phyloP scores from a whole-genome alignment of 1,140 invertebrate species.

The Adoxophyes honmai region DNA sequence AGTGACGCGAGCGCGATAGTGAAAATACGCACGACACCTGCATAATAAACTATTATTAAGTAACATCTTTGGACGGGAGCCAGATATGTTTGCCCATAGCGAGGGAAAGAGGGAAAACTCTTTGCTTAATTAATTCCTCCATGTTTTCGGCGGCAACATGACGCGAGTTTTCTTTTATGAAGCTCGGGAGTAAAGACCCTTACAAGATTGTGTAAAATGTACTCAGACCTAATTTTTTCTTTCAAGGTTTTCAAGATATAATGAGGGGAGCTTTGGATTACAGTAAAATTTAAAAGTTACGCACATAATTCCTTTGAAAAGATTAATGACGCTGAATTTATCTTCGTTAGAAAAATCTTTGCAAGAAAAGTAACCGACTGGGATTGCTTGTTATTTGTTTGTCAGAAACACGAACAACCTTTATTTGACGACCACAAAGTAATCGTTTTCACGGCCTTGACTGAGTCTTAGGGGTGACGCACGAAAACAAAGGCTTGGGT shows the following conservation, averaged over 20 bases:
- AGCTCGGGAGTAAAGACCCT: neutral
- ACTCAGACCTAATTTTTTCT: no score
- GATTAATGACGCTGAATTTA: neutral
- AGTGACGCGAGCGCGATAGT: neutral
- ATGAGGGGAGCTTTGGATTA: no score
- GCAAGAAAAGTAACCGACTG: neutral
- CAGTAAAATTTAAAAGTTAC: neutral
- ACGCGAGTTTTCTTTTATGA: neutral
- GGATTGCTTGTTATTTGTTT: neutral
- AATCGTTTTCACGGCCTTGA: neutral
- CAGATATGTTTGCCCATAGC: slow-evolving; percentile 6
- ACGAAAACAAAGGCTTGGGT: neutral
- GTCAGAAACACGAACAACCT: neutral
- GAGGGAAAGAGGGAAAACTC: neutral
- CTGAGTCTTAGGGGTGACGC: neutral
- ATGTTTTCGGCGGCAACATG: no score
- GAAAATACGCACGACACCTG: slow-evolving; percentile 13
- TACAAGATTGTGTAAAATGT: neutral
- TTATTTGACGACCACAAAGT: neutral
- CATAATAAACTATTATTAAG: slow-evolving; percentile 15
- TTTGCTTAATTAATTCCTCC: no score
- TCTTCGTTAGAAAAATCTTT: neutral
- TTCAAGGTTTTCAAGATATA: no score
- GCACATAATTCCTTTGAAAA: neutral
- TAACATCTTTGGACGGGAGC: neutral